Conservation (phyloP, 2,113 vertebrate species). For the Pao palembangensis region DNA sequence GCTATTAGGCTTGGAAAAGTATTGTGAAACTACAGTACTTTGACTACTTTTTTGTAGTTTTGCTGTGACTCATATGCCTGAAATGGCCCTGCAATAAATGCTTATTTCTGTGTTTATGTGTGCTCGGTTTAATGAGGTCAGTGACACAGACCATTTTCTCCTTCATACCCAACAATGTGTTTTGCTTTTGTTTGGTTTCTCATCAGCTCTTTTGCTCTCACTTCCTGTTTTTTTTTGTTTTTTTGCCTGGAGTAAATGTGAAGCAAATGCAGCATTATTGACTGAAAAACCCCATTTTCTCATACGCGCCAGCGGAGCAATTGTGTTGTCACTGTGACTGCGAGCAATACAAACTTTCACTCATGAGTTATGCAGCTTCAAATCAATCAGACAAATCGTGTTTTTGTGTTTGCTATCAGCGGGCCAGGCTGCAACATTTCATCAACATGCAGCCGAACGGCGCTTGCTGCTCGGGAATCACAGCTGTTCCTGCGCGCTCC, state of each 20-base stretch:
- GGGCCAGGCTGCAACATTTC: constrained; percentile 33
- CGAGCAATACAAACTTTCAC: constrained; percentile 49
- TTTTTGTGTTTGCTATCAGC: constrained; percentile 40
- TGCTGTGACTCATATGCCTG: constrained; percentile 15
- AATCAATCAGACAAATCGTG: constrained; percentile 56
- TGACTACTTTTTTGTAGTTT: constrained; percentile 2
- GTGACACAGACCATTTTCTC: constrained; percentile 1
- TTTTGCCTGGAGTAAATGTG: constrained; percentile 33
- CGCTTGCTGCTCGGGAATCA: constrained; percentile 19
- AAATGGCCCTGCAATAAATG: constrained; percentile 9
- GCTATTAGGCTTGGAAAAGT: too few species aligned
- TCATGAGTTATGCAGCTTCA: constrained; percentile 51
- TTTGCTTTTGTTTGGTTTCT: constrained; percentile 11
- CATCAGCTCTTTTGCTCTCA: background rate
- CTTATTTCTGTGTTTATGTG: constrained; percentile 1
- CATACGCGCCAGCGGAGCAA: constrained; percentile 21
- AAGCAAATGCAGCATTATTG: constrained; percentile 38
- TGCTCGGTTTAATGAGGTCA: background rate
- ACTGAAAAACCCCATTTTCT: constrained; percentile 38
- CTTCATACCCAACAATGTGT: constrained; percentile 5
- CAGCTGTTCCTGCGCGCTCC: constrained; percentile 22
- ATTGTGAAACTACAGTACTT: too few species aligned
- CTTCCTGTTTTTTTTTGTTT: constrained; percentile 18
- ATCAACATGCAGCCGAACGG: constrained; percentile 28
- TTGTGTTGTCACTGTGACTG: constrained; percentile 49